Evolutionary conservation across 2,888 invertebrate species (phyloP).

Genomic region (Tetropium fuscum): DNA sequence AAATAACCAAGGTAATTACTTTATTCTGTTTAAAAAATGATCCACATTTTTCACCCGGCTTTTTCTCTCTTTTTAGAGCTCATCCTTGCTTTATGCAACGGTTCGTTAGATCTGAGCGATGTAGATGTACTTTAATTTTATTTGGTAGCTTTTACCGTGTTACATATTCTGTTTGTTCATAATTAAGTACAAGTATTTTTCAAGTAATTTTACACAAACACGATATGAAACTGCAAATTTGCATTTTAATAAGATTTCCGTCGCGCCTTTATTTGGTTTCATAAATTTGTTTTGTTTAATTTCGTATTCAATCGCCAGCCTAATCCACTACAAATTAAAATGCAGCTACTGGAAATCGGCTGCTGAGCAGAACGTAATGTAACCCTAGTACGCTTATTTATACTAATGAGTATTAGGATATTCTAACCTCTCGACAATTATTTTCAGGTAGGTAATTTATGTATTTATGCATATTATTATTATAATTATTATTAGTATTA

Average conservation of each 20-base stretch:
- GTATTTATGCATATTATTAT: no score
- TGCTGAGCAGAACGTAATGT: background rate
- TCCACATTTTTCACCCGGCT: conserved; percentile 33
- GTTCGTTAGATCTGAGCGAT: conserved; percentile 52
- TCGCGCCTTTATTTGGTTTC: conserved; percentile 37
- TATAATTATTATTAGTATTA: no score
- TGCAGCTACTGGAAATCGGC: conserved; percentile 9
- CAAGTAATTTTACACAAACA: conserved; percentile 48
- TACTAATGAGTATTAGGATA: no score
- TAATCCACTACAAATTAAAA: conserved; percentile 32
- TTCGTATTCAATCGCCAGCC: conserved; percentile 33
- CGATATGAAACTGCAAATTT: conserved; percentile 50
- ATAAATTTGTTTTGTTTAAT: conserved; percentile 41
- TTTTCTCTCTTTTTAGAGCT: conserved; percentile 30
- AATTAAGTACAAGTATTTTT: conserved; percentile 52
- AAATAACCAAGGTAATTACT: conserved; percentile 64
- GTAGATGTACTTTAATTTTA: conserved; percentile 52
- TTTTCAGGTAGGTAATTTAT: no score
- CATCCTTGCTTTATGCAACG: conserved; percentile 39
- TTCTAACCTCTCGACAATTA: no score
- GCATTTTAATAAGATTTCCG: conserved; percentile 49
- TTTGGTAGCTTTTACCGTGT: conserved; percentile 46
- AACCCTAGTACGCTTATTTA: no score
- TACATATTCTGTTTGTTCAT: conserved; percentile 42
- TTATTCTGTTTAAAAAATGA: conserved; percentile 56